Evolutionary conservation across 2,888 invertebrate genomes (phyloP), one percentile per base, ranked within the genome.

Genomic region (Tineola bisselliella): DNA sequence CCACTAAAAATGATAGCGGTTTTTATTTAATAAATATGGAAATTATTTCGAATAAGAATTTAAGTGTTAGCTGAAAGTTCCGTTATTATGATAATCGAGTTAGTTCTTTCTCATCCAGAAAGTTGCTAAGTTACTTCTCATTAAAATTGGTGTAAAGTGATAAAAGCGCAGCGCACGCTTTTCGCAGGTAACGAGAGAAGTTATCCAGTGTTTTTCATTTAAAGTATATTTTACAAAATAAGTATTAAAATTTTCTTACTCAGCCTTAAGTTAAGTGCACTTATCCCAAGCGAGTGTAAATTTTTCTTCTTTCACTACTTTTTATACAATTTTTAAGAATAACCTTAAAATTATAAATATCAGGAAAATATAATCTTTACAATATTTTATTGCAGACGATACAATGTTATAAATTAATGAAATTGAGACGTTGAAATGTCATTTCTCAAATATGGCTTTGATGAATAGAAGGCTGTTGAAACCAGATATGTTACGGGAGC

Each of bases 141-240:
- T 48, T 48, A 48, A 48, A 48, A 48, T 48, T n/a, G 48, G 48
- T 13, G 15, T 48, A 13, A 48, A 48, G 19, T 54, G 25, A 54
- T 54, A 54, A 25, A 54, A 54, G 54, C 12, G 17, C 19, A 12
- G 25, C 18, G 54, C 54, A 54, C 25, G 54, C 54, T 54, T 54
- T 54, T 54, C 11, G 4, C 54, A 54, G 54, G 54, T 54, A 54
- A 54, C 25, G 54, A 54, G 54, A 1, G 19, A 54, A 54, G 17
- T 54, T 54, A 18, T 25, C 54, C 54, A 54, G 10, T 17, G 54
- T 54, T 54, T 54, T 17, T 48, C 48, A 38, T 38, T 38, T 38
- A 38, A 25, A 25, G 25, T 48, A 17, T 48, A 15, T n/a, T 48
- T 48, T 10, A 10, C 48, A 15, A 48, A 48, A 48, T 48, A 48